Base-by-base conservation (phyloP, 2,113 vertebrate genomes). In the Lonchura striata region DNA sequence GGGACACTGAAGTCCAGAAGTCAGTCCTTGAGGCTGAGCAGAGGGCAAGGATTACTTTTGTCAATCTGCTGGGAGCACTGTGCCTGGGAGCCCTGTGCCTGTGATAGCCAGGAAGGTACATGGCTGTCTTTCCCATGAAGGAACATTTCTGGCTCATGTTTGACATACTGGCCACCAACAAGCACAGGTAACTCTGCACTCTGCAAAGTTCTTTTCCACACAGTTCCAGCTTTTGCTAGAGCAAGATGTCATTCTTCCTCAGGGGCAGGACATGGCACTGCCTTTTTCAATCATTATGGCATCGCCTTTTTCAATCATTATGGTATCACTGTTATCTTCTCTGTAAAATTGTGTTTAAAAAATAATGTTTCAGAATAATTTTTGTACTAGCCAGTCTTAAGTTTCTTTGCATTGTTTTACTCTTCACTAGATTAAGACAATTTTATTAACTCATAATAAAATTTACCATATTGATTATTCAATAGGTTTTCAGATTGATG, bases 181-280 rank as follows among this genome's bases (percentile, higher is more conserved):
- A 0, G 0, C 11, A 2, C 5, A 41, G 8, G 16, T n/a, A 23
- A 30, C 16, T 77, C 41, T n/a, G n/a, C n/a, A n/a, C n/a, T 72
- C 10, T n/a, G 37, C 12, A 72, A 19, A 84, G 5, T 2, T 81
- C 5, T 35, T 50, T 80, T 44, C 63, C 35, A 53, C 17, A 3
- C 23, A 35, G 10, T 13, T 81, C 47, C 21, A 14, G 11, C 4
- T 13, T 64, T 22, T 72, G 27, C 21, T 54, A 30, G 33, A 76
- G 31, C 8, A 91, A 56, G n/a, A 57, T 6, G 6, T 12, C 15
- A 23, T 69, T 82, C 22, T 5, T 71, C 19, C 39, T 6, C 28
- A n/a, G 11, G 5, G 3, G 7, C 6, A 71, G 9, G 24, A 79
- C 13, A 9, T 22, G 22, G 3, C 7, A 59, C 63, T 82, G 71